phyloP scores from a whole-genome alignment of 2,888 invertebrate genomes.

The Trilocha varians region DNA sequence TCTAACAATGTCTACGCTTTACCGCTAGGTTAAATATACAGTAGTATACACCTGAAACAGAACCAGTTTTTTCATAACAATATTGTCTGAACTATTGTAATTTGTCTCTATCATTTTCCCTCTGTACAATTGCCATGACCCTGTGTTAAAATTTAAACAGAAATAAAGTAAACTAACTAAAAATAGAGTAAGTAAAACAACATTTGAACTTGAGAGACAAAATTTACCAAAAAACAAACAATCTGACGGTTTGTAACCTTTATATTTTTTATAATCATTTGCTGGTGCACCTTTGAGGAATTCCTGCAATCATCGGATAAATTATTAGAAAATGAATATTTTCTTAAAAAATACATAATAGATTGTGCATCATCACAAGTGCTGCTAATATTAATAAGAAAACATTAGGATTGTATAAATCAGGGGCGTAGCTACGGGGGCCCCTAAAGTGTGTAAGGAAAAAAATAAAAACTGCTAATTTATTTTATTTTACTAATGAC shows the following conservation, averaged over 20 bases:
- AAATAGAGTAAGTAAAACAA: no score
- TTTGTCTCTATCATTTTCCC: neutral
- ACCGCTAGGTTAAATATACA: no score
- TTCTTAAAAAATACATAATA: no score
- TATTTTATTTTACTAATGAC: no score
- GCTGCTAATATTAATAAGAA: no score
- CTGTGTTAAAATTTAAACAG: neutral
- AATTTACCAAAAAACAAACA: neutral
- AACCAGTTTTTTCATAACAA: neutral
- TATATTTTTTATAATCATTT: neutral
- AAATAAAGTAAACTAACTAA: no score
- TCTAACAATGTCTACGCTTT: neutral
- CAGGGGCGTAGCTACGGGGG: no score
- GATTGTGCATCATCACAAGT: no score
- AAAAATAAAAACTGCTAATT: no score
- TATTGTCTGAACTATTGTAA: neutral
- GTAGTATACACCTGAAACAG: neutral
- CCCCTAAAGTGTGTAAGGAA: no score
- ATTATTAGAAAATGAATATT: no score
- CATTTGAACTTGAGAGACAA: neutral
- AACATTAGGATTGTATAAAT: no score
- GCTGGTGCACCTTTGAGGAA: neutral
- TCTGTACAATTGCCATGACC: neutral
- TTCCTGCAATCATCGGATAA: neutral
- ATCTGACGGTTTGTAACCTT: neutral